These are phyloP conservation scores for Antechinus flavipes DNA, from an alignment of 2,113 vertebrate genomes.

Conservation along the genomic window DNA sequence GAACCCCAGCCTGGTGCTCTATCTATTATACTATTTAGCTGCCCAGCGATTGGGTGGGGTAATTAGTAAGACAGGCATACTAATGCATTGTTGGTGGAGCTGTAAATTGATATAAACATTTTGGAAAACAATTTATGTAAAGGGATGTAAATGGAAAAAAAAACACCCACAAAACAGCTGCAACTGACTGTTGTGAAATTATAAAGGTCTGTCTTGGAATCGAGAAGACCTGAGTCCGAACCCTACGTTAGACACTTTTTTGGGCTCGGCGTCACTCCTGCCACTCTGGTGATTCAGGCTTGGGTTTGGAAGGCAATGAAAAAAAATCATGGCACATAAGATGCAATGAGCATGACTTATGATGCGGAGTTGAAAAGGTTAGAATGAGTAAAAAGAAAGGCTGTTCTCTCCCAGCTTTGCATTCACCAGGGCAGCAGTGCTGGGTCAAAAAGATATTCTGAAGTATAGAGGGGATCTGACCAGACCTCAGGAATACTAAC, in stretches of 20 bases:
- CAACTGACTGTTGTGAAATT: background rate
- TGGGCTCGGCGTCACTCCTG: background rate
- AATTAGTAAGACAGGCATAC: background rate
- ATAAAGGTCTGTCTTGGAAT: background rate
- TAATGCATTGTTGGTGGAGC: background rate
- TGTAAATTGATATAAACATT: background rate
- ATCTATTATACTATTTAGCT: too few relatives aligned
- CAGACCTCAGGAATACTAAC: too few relatives aligned
- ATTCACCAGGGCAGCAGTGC: too few relatives aligned
- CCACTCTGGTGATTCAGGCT: background rate
- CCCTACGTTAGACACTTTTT: background rate
- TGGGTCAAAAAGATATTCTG: too few relatives aligned
- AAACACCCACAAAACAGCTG: background rate
- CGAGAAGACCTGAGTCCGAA: background rate
- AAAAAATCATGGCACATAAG: background rate
- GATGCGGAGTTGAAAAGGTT: too few relatives aligned
- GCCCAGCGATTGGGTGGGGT: too few relatives aligned
- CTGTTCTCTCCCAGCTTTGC: too few relatives aligned
- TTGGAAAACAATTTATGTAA: background rate
- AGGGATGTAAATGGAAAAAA: background rate
- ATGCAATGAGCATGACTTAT: background rate
- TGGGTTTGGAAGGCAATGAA: background rate
- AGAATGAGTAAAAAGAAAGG: too few relatives aligned
- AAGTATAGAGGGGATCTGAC: too few relatives aligned
- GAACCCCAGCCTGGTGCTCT: background rate